A percentile compares a stretch with the other conserved stretches of the same genome.
phyloP scores from a whole-genome alignment of 2,797 vertebrate species.

The Malurus splendens region DNA sequence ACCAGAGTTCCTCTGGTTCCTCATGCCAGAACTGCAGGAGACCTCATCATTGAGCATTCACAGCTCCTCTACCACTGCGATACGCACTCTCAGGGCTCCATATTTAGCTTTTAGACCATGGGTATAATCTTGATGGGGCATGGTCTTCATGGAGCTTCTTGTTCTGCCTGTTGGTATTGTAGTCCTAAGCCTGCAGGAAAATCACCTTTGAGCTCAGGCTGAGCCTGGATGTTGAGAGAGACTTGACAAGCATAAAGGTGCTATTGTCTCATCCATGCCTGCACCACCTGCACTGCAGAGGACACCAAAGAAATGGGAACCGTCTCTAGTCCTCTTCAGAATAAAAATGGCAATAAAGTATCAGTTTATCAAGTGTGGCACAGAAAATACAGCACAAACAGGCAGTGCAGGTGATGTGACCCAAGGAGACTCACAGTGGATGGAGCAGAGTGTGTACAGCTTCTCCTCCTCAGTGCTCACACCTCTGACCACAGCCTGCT shows the following conservation, averaged over 20 bases:
- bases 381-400: neutral
- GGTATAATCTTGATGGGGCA: fast-evolving
- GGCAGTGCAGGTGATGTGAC: neutral
- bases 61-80: neutral
- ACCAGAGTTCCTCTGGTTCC: neutral
- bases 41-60: neutral
- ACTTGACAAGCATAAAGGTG: neutral
- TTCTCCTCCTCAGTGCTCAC: neutral
- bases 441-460: neutral
- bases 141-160: neutral
- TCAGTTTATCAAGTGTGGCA: neutral
- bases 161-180: neutral
- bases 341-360: neutral
- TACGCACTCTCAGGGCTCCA: fast-evolving
- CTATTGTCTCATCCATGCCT: neutral
- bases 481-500: neutral
- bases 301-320: neutral
- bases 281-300: neutral
- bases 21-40: neutral
- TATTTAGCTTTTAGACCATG: neutral
- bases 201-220: neutral
- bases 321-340: neutral
- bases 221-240: fast-evolving
- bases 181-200: neutral
- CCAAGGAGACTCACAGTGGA: neutral